A percentile compares a stretch with the other conserved stretches of the same genome.
Evolutionary conservation across 2,888 invertebrate genomes (phyloP).

Genomic region (Machimus rusticus): DNA sequence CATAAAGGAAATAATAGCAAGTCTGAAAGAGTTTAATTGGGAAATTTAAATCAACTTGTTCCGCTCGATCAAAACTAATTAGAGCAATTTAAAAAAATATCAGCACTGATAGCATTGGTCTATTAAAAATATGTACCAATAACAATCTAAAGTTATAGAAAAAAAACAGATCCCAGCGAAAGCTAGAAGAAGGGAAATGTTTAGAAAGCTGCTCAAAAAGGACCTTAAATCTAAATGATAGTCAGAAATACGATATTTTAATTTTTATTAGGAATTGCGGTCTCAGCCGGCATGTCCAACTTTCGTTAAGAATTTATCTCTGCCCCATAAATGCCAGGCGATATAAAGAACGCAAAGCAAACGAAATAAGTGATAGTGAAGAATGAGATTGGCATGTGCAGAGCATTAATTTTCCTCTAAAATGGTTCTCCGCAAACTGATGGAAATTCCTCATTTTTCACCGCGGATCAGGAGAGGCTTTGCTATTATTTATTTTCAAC

Average conservation of each 20-base stretch:
- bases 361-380: neutral
- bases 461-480: neutral
- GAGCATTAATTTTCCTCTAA: conserved; percentile 2
- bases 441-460: conserved; percentile 3
- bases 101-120: too few species aligned
- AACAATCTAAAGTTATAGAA: neutral
- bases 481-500: conserved; percentile 27
- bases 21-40: neutral
- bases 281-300: neutral
- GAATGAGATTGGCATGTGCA: conserved; percentile 9
- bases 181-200: neutral
- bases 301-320: neutral
- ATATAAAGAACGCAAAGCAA: neutral
- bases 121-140: too few species aligned
- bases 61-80: neutral
- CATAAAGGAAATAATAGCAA: conserved; percentile 1
- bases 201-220: neutral
- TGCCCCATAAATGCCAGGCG: neutral
- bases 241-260: neutral
- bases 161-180: neutral
- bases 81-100: neutral
- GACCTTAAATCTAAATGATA: neutral
- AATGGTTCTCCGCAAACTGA: neutral
- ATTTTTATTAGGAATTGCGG: neutral
- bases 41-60: conserved; percentile 2